Conservation (phyloP, 2,113 vertebrate species). For the Dicentrarchus labrax region DNA sequence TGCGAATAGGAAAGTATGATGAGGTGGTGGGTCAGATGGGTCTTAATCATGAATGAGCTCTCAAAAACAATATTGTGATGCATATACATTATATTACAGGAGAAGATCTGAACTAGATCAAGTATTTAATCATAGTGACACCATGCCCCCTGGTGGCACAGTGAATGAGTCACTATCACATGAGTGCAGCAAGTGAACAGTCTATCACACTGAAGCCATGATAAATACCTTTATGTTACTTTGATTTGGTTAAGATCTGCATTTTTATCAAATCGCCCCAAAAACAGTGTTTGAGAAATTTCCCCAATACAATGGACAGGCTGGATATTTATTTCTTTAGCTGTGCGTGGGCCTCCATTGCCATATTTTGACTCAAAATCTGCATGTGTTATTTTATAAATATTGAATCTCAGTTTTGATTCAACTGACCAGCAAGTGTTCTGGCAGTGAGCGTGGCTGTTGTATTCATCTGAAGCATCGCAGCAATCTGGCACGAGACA, state of each 20-base stretch:
- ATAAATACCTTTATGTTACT: not conserved
- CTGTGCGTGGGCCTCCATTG: not conserved
- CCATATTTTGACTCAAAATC: constrained; percentile 18
- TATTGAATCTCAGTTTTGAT: constrained; percentile 48
- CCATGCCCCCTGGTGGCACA: constrained; percentile 78
- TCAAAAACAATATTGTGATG: constrained; percentile 36
- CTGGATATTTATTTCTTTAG: not conserved
- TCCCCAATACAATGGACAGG: not conserved
- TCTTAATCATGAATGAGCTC: constrained; percentile 43
- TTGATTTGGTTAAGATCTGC: not conserved
- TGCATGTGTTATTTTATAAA: constrained; percentile 51
- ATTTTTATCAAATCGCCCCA: not conserved
- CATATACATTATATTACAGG: constrained; percentile 2
- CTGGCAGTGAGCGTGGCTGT: constrained; percentile 78
- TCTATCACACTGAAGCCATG: not conserved
- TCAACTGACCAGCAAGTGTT: constrained; percentile 83
- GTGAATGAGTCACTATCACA: constrained; percentile 25
- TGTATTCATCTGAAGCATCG: constrained; percentile 82
- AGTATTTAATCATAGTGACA: constrained; percentile 63
- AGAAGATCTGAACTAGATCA: not conserved
- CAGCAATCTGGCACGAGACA: constrained; percentile 80
- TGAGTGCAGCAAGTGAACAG: not conserved
- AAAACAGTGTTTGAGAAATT: not conserved
- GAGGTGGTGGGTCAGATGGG: constrained; percentile 28
- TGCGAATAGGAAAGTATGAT: not conserved